Conservation (phyloP, 2,797 vertebrate genomes). For the Gymnopithys bicolor region DNA sequence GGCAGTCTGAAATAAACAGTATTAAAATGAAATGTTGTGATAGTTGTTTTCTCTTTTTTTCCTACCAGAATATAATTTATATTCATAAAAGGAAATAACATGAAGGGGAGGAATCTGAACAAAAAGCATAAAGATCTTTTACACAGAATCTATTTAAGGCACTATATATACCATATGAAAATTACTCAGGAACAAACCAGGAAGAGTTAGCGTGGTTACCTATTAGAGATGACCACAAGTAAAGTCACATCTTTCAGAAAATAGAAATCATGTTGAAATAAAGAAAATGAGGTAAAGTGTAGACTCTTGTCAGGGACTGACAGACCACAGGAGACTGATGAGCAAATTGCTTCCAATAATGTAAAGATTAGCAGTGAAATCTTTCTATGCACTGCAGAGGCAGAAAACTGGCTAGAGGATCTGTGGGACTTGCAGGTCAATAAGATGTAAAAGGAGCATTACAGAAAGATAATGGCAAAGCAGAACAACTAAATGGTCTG, state of each 20-base stretch:
- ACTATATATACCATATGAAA: not conserved
- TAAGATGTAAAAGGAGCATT: not conserved
- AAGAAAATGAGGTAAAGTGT: not conserved
- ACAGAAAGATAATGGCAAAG: not conserved
- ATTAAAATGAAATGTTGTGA: not conserved
- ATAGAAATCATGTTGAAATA: not conserved
- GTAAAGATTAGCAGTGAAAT: not conserved
- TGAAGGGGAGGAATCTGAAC: not conserved
- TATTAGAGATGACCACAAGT: not conserved
- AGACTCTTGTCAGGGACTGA: not conserved
- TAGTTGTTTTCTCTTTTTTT: not conserved
- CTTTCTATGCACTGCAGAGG: not conserved
- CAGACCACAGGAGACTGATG: not conserved
- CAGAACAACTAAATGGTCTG: not conserved
- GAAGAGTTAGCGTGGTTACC: not conserved
- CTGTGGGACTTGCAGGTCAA: not conserved
- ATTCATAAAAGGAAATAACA: not conserved
- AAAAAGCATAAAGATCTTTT: not conserved
- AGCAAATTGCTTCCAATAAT: not conserved
- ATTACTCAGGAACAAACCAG: not conserved
- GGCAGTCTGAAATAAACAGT: not conserved
- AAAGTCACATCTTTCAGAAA: not conserved
- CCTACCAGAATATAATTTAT: not conserved
- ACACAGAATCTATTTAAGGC: not conserved
- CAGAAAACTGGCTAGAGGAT: not conserved